phyloP scores from a whole-genome alignment of 2,888 invertebrate species.

The Brenthis ino region DNA sequence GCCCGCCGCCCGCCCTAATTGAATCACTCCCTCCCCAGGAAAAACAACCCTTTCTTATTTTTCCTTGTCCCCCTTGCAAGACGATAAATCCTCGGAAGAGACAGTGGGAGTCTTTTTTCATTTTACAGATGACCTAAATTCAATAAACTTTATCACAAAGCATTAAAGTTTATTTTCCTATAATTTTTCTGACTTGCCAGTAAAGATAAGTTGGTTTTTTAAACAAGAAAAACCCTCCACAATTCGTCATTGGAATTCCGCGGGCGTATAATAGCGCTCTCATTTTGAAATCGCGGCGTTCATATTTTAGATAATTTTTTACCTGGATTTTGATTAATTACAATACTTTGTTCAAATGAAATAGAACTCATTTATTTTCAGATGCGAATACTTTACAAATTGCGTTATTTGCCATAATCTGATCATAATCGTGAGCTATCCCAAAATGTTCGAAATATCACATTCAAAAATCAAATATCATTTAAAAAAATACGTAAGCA shows the following conservation, averaged over 20 bases:
- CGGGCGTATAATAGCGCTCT: constrained; percentile 68
- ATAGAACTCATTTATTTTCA: no score
- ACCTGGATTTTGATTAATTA: not conserved
- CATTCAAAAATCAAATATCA: no score
- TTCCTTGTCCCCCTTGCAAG: constrained; percentile 74
- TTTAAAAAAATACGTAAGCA: no score
- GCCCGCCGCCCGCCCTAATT: constrained; percentile 74
- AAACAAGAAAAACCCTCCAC: constrained; percentile 79
- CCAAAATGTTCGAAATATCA: no score
- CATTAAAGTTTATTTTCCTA: constrained; percentile 34
- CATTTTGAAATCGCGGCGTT: constrained; percentile 60
- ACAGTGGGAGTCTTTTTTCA: constrained; percentile 73
- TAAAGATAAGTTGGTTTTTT: constrained; percentile 45
- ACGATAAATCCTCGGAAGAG: constrained; percentile 81
- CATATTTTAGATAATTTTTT: constrained; percentile 5
- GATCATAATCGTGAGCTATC: no score
- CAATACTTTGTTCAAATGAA: no score
- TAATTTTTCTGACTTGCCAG: constrained; percentile 1
- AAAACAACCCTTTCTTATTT: constrained; percentile 82
- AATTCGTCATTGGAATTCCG: constrained; percentile 81
- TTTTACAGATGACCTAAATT: constrained; percentile 38
- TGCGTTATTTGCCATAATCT: no score
- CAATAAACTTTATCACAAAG: constrained; percentile 20
- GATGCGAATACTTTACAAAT: no score
- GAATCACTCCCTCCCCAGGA: constrained; percentile 74